Percentiles rank a stretch among this genome's conserved stretches.
Evolutionary conservation across 1,140 invertebrate species (phyloP).

Genomic region (Diploscapter pachys): DNA sequence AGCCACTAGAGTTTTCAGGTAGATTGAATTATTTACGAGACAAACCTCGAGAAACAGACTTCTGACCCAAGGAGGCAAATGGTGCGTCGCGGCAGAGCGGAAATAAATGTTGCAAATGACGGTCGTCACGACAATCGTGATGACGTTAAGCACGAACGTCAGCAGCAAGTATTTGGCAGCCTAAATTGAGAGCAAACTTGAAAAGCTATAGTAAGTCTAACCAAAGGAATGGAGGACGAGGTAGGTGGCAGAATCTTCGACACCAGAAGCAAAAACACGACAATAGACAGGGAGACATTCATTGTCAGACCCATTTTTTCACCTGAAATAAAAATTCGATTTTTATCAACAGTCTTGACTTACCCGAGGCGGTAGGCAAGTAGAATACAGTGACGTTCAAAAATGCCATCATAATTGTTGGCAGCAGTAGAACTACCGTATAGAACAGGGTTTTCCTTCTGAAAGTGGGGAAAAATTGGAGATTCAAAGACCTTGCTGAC

Average conservation of each 20-base stretch:
- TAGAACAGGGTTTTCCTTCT: slow-evolving; percentile 67
- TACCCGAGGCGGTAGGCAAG: slow-evolving; percentile 11
- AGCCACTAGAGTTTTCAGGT: slow-evolving; percentile 9
- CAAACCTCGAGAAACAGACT: slow-evolving; percentile 29
- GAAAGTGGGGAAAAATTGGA: not conserved
- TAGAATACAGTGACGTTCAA: slow-evolving; percentile 13
- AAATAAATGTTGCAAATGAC: slow-evolving; percentile 37
- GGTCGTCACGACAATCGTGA: slow-evolving; percentile 27
- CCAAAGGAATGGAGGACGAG: slow-evolving; percentile 34
- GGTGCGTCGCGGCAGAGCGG: slow-evolving; percentile 28
- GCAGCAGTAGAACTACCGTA: slow-evolving; percentile 70
- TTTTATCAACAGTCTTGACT: not conserved
- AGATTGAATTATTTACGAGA: not conserved
- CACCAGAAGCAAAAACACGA: slow-evolving; percentile 34
- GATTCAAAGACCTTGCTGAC: not conserved
- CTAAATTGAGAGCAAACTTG: slow-evolving; percentile 32
- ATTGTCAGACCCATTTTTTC: slow-evolving; percentile 37
- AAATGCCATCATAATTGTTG: slow-evolving; percentile 65
- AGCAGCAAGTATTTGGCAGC: not conserved
- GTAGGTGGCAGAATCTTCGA: slow-evolving; percentile 37
- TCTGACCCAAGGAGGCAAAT: slow-evolving; percentile 31
- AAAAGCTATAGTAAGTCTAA: slow-evolving; percentile 27
- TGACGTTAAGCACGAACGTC: not conserved
- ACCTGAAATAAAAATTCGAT: slow-evolving; percentile 1
- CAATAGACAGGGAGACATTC: slow-evolving; percentile 36